Evolutionary conservation across 2,888 invertebrate genomes (phyloP), one percentile per base, ranked within the genome.

Genomic region (Oxyteleia sp.): DNA sequence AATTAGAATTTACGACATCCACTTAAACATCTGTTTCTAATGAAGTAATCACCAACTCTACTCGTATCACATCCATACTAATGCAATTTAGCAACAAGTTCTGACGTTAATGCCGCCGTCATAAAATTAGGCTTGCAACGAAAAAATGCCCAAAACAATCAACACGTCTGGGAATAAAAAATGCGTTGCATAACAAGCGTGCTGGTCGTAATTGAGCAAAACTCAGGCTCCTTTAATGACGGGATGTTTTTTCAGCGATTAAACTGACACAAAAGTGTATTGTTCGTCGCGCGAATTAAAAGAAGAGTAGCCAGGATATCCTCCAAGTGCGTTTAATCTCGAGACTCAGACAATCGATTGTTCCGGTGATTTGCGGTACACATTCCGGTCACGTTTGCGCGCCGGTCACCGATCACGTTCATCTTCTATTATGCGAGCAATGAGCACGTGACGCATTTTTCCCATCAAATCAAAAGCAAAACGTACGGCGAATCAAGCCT

Each of bases 381-480:
- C 51, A 84, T 79, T 83, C 83, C 68, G 82, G 76, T 82, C 82
- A 76, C 69, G 72, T 83, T 64, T 49, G 35, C 61, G 68, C 74
- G 43, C 57, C 45, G 71, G 69, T 78, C 74, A 59, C 66, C 71
- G 72, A 75, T 72, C 82, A 84, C 82, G 72, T 66, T 76, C 64
- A 53, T 80, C 85, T 75, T 55, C 82, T 57, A 85, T 83, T 85
- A 81, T 69, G 45, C 72, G 82, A 85, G 69, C 79, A 83, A 83
- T 83, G 74, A 64, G 83, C 74, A 83, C 83, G 79, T 83, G 83
- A 83, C 83, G 83, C 49, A 79, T 79, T 79, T 82, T 83, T 83
- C 66, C 80, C 68, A 68, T 68, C 72, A 59, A 66, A 80, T 80
- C 79, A 72, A 80, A 80, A 45, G 69, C 79, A 49, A 35, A 11